A percentile compares a stretch with the other conserved stretches of the same genome.
These are phyloP conservation scores for Clarias laeviceps DNA, from an alignment of 2,797 vertebrate species.

Conservation along the genomic window DNA sequence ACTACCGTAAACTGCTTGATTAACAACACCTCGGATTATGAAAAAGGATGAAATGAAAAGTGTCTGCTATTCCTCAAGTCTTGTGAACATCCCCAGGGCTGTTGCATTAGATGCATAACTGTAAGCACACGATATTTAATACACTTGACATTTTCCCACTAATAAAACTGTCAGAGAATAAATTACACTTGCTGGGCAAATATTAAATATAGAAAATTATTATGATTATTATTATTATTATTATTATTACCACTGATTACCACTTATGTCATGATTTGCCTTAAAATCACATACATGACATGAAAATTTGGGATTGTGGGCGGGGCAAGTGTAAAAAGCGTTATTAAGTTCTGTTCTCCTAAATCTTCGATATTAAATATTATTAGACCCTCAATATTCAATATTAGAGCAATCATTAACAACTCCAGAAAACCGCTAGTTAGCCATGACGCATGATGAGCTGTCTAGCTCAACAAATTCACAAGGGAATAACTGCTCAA, in stretches of 20 bases:
- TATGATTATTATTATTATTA: background rate
- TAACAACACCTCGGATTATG: background rate
- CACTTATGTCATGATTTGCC: background rate
- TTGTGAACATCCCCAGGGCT: background rate
- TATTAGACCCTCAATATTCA: too few relatives aligned
- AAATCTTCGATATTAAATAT: background rate
- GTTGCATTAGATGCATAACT: background rate
- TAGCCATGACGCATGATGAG: background rate
- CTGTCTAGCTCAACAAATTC: background rate
- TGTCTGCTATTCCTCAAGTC: background rate
- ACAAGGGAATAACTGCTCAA: background rate
- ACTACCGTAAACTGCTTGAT: background rate
- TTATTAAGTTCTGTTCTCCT: background rate
- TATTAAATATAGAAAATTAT: constrained; percentile 6
- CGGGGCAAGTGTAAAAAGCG: background rate
- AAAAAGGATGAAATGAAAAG: background rate
- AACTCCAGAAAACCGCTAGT: background rate
- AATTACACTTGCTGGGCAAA: background rate
- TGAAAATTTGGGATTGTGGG: background rate
- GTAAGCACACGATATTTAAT: background rate
- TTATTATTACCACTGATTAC: background rate
- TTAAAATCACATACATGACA: background rate
- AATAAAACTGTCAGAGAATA: constrained; percentile 1
- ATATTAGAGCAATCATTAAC: background rate
- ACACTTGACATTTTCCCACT: constrained; percentile 6